Evolutionary conservation across 2,888 invertebrate species (phyloP).

Genomic region (Strigamia crassipes): DNA sequence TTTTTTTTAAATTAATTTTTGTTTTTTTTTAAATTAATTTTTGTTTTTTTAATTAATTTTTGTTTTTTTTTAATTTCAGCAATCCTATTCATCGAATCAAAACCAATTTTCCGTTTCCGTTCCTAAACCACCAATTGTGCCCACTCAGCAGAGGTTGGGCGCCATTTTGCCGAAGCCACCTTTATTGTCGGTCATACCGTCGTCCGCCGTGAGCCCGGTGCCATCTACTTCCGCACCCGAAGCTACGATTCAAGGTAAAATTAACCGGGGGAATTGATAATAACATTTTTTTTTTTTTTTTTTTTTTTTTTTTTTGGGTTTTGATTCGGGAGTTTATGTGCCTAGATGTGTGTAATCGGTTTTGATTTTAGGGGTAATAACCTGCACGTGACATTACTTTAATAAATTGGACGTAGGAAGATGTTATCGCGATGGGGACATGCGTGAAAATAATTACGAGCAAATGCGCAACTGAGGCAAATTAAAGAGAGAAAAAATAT

Average conservation of each 20-base stretch:
- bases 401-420: neutral
- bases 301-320: neutral
- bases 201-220: constrained; percentile 20
- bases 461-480: neutral
- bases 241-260: constrained; percentile 50
- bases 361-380: constrained; percentile 8
- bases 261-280: neutral
- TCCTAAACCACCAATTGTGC: constrained; percentile 36
- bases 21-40: too few relatives aligned
- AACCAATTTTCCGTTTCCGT: constrained; percentile 18
- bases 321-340: neutral
- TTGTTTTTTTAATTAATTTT: too few relatives aligned
- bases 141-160: constrained; percentile 26
- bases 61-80: neutral
- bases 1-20: too few relatives aligned
- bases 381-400: constrained; percentile 23
- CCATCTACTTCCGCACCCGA: constrained; percentile 50
- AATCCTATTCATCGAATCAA: constrained; percentile 44
- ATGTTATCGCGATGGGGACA: neutral
- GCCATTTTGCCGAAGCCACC: constrained; percentile 47
- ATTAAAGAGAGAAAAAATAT: neutral
- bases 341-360: neutral
- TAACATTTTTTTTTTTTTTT: neutral
- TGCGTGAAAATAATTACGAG: constrained; percentile 5
- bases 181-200: constrained; percentile 22